phyloP scores from a whole-genome alignment of 2,113 vertebrate species.

The Prochilodus magdalenae region DNA sequence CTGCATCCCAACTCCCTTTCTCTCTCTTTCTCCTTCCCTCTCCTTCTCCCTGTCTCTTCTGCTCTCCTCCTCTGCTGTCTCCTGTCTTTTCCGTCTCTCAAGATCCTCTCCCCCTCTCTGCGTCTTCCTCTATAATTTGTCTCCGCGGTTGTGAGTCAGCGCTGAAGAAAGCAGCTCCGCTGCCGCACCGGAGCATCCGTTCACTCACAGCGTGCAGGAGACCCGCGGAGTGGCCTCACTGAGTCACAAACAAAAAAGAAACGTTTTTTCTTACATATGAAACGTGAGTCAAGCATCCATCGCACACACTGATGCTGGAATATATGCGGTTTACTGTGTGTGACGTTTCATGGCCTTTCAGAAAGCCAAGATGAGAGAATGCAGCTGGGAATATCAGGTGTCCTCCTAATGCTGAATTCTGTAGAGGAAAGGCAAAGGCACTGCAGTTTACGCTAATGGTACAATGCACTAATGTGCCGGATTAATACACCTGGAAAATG shows the following conservation, averaged over 20 bases:
- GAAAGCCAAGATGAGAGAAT: not conserved
- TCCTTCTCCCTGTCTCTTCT: constrained; percentile 35
- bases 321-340: not conserved
- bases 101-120: constrained; percentile 43
- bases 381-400: not conserved
- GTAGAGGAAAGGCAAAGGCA: not conserved
- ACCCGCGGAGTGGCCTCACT: constrained; percentile 32
- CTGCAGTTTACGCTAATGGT: not conserved
- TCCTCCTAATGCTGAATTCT: not conserved
- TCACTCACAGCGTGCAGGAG: constrained; percentile 63
- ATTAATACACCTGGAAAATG: constrained; percentile 27
- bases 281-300: not conserved
- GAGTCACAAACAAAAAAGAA: constrained; percentile 21
- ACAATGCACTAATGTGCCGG: constrained; percentile 1
- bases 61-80: not conserved
- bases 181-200: constrained; percentile 51
- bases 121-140: constrained; percentile 59
- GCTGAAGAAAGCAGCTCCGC: constrained; percentile 46
- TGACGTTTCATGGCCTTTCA: not conserved
- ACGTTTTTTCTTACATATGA: constrained; percentile 6
- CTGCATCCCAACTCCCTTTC: constrained; percentile 20
- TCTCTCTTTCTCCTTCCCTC: constrained; percentile 14
- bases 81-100: constrained; percentile 18
- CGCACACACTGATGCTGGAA: not conserved
- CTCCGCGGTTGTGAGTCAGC: constrained; percentile 61